phyloP scores from a whole-genome alignment of 2,888 invertebrate genomes.

The Invenusta paracnida region DNA sequence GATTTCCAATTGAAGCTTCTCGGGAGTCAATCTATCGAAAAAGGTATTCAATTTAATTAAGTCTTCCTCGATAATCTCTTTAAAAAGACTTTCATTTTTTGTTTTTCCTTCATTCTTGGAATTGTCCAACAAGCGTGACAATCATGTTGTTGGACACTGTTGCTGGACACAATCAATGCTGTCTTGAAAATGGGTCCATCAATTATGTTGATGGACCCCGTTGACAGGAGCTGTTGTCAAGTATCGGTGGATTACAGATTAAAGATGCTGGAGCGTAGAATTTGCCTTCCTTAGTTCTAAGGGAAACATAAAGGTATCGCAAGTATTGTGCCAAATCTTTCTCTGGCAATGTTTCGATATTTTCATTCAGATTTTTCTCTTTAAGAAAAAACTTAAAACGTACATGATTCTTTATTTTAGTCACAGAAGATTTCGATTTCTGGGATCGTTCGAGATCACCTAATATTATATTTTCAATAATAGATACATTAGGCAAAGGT shows the following conservation, averaged over 20 bases:
- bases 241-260: background rate
- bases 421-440: constrained; percentile 26
- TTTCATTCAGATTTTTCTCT: constrained; percentile 26
- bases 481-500: background rate
- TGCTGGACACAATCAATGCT: too few relatives aligned
- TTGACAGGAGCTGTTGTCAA: constrained; percentile 18
- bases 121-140: constrained; percentile 26
- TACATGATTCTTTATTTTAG: constrained; percentile 3
- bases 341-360: constrained; percentile 26
- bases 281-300: background rate
- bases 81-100: constrained; percentile 8
- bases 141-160: constrained; percentile 14
- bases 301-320: constrained; percentile 5
- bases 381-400: constrained; percentile 10
- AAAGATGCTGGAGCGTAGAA: constrained; percentile 16
- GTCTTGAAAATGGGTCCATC: constrained; percentile 13
- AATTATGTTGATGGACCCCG: background rate
- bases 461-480: constrained; percentile 20
- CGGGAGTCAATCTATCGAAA: constrained; percentile 21
- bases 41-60: constrained; percentile 19
- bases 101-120: background rate
- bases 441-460: constrained; percentile 4
- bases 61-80: constrained; percentile 19
- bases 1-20: constrained; percentile 26
- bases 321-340: constrained; percentile 20